Conservation (phyloP, 2,888 invertebrate species). For the Xestoiulus laeticollis region DNA sequence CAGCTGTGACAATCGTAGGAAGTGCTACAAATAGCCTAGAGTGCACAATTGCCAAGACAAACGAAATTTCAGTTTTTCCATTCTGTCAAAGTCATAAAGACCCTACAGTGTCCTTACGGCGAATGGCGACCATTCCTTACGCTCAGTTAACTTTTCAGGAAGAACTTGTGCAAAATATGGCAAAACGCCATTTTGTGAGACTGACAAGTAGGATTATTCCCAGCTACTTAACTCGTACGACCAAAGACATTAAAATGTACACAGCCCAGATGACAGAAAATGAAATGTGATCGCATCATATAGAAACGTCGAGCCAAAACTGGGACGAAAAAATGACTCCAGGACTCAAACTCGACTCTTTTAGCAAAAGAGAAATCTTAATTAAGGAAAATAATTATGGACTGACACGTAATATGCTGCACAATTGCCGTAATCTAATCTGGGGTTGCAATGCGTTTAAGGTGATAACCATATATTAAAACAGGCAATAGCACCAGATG, state of each 20-base stretch:
- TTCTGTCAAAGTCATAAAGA: neutral
- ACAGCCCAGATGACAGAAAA: neutral
- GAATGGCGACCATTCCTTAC: slow-evolving; percentile 9
- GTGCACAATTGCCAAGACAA: neutral
- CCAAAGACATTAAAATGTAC: neutral
- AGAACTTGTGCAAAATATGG: neutral
- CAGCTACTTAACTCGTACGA: neutral
- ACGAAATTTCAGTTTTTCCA: neutral
- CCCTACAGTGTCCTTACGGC: neutral
- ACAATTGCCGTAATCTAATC: neutral
- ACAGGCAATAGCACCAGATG: neutral
- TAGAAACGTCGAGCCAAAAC: neutral
- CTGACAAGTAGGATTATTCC: neutral
- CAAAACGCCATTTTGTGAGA: slow-evolving; percentile 9
- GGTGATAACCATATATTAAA: neutral
- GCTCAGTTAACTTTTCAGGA: neutral
- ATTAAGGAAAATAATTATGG: neutral
- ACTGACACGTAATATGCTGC: neutral
- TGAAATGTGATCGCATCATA: neutral
- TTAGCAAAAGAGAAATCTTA: neutral
- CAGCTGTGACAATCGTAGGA: neutral
- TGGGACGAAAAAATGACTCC: neutral
- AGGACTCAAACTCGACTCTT: neutral
- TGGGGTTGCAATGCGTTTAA: neutral
- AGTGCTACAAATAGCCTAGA: neutral